Percentiles rank a stretch among this genome's conserved stretches.
Conservation (phyloP, 2,797 vertebrate genomes). For the Agapornis canus region DNA sequence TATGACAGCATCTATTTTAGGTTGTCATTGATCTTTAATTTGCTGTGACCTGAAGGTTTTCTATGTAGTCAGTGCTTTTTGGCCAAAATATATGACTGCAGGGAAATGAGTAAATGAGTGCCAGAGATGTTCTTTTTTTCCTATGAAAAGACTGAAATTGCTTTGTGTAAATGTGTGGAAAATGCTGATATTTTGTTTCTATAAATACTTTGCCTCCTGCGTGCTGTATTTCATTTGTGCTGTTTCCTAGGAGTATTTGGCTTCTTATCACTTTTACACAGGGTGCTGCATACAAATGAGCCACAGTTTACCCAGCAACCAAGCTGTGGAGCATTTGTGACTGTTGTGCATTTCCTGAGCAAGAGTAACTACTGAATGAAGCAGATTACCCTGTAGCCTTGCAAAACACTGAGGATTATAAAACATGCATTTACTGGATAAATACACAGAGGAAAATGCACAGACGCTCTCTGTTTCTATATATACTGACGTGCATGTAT, state of each 20-base stretch:
- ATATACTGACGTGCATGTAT: not conserved
- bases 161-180: conserved; percentile 83
- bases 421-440: conserved; percentile 49
- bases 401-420: conserved; percentile 61
- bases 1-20: conserved; percentile 66
- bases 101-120: conserved; percentile 68
- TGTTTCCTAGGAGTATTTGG: conserved; percentile 76
- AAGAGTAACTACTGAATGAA: conserved; percentile 56
- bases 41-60: conserved; percentile 71
- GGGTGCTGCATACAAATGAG: conserved; percentile 75
- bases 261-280: conserved; percentile 74
- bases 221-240: conserved; percentile 72
- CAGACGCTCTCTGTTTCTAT: not conserved
- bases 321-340: conserved; percentile 33
- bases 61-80: conserved; percentile 66
- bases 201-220: conserved; percentile 79
- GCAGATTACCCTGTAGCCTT: conserved; percentile 5
- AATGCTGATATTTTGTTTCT: conserved; percentile 85
- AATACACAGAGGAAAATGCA: conserved; percentile 51
- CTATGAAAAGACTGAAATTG: conserved; percentile 78
- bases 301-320: conserved; percentile 50
- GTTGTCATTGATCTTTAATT: conserved; percentile 75
- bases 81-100: conserved; percentile 65
- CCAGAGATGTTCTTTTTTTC: conserved; percentile 68
- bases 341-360: conserved; percentile 49